Base-by-base conservation (phyloP, 1,140 invertebrate genomes). In the Pachypeltis micranthus region DNA sequence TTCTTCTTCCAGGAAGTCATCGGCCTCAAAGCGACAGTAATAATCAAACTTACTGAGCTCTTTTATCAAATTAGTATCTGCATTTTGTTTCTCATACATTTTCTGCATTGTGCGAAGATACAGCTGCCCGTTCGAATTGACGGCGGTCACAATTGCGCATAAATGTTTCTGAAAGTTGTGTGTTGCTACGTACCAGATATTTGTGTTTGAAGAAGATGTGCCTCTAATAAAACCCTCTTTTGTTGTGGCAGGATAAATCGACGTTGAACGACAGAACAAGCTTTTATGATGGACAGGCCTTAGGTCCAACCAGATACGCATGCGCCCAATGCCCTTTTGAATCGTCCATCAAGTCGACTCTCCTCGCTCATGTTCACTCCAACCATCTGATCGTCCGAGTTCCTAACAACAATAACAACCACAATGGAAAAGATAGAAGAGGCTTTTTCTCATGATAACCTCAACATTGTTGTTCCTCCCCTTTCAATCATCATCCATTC, bases 391-490 rank as follows among this genome's bases (percentile, higher is more conserved):
- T 51, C 21, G 47, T 51, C 47, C 12, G 47, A 51, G 47, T 51
- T 51, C 47, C 47, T 51, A 51, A 51, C 47, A 51, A 51, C 21
- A 51, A 51, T 21, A 51, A 51, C 47, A 51, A 51, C 47, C 12
- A 51, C 19, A 39, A 10, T 16, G 31, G 31, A 7, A 51, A 51
- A 51, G 47, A 21, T 51, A 10, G 47, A 21, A 16, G 12, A 21
- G 23, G 47, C 47, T 51, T 51, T 21, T 51, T 14, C 19, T 14
- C 10, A 21, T 51, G 47, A 39, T 39, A 39, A 39, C 16, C 7
- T 39, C 31, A 51, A 51, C 7, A 21, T 51, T 51, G 21, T 21
- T n/a, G n/a, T 39, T 39, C 34, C 34, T 39, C n/a, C 34, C 34
- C 34, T 39, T 7, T 39, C 7, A 39, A n/a, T 39, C n/a, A n/a